phyloP scores from a whole-genome alignment of 2,888 invertebrate species.

The Ornithoptera priamus region DNA sequence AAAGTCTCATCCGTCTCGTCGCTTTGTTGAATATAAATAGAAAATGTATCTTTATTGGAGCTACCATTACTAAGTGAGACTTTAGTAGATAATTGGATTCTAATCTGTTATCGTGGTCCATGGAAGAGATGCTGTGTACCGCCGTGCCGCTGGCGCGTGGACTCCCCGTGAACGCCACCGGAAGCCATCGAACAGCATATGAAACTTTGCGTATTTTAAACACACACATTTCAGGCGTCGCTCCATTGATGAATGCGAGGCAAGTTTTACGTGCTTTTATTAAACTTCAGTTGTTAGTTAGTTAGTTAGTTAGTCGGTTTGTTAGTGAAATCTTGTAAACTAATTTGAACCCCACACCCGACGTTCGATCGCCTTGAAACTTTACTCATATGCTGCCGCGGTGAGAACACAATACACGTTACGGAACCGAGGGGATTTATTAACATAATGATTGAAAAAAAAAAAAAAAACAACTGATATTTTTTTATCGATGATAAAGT shows the following conservation, averaged over 20 bases:
- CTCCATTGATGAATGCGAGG: conserved; percentile 4
- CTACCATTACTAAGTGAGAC: no score
- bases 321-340: conserved; percentile 23
- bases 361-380: conserved; percentile 16
- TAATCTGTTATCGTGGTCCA: no score
- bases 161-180: no score
- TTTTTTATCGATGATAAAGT: no score
- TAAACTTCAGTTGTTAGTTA: conserved; percentile 13
- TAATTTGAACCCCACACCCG: conserved; percentile 8
- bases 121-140: no score
- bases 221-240: background rate
- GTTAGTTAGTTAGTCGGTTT: conserved; percentile 14
- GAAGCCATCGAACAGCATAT: background rate
- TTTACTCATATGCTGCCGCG: conserved; percentile 12
- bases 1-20: no score
- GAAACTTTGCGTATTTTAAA: background rate
- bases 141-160: no score
- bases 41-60: no score
- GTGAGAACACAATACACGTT: conserved; percentile 7
- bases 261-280: conserved; percentile 19
- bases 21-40: no score
- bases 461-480: no score
- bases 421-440: conserved; percentile 1
- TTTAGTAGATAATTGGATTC: no score
- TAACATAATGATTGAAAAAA: no score